Evolutionary conservation across 37 sponge, comb jelly and placozoan species (phyloP).

Genomic region (Halichondria panicea): DNA sequence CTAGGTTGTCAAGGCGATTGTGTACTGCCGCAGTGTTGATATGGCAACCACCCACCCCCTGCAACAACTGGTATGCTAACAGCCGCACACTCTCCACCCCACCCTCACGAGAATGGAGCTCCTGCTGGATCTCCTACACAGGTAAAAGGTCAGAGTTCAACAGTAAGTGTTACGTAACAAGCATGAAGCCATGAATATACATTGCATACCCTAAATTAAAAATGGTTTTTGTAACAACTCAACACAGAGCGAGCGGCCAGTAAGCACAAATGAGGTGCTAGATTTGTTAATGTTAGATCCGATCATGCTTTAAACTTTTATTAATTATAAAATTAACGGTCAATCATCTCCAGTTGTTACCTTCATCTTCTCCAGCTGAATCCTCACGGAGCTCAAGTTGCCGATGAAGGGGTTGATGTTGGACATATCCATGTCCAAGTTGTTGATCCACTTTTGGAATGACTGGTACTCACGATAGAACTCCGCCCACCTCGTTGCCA

Average conservation of each 20-base stretch:
- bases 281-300: too few species aligned
- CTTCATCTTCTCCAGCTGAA: constrained; percentile 44
- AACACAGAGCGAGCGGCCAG: too few species aligned
- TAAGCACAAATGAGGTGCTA: too few species aligned
- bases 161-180: too few species aligned
- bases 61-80: constrained; percentile 12
- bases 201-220: too few species aligned
- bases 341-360: too few species aligned
- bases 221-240: too few species aligned
- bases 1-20: constrained; percentile 8
- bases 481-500: constrained; percentile 27
- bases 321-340: too few species aligned
- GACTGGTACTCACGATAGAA: constrained; percentile 38
- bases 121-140: constrained; percentile 29
- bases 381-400: constrained; percentile 29
- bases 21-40: constrained; percentile 33
- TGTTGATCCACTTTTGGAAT: constrained; percentile 20
- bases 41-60: constrained; percentile 21
- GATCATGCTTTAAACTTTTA: too few species aligned
- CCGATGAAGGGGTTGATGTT: constrained; percentile 49
- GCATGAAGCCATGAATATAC: too few species aligned
- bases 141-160: constrained; percentile 1
- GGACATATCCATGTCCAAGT: constrained; percentile 36
- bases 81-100: constrained; percentile 10
- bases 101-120: constrained; percentile 23